Percentiles rank a stretch among this genome's conserved stretches.
Evolutionary conservation across 2,797 vertebrate species (phyloP).

Genomic region (Enteromius radiatus): DNA sequence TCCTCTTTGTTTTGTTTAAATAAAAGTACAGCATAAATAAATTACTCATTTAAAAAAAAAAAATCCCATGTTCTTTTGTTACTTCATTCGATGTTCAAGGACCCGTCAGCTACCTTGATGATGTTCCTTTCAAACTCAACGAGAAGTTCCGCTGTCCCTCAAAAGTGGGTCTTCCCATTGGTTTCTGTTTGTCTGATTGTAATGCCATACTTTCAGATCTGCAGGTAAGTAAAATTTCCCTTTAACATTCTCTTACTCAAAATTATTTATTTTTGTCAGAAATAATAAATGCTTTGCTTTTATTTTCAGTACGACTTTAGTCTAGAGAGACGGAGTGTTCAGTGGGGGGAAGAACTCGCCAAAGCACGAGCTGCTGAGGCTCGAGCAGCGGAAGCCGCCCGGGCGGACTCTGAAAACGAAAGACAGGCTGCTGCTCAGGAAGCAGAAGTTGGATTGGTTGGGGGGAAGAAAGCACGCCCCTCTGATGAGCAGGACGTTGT

Average conservation of each 20-base stretch:
- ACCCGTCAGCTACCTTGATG: slow-evolving; percentile 96
- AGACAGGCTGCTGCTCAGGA: slow-evolving; percentile 72
- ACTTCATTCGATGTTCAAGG: slow-evolving; percentile 70
- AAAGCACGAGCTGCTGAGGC: slow-evolving; percentile 84
- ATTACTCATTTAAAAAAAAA: neutral
- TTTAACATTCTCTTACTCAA: neutral
- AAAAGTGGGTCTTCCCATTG: slow-evolving; percentile 94
- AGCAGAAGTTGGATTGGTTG: slow-evolving; percentile 59
- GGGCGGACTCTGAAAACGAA: slow-evolving; percentile 74
- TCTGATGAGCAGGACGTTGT: slow-evolving; percentile 74
- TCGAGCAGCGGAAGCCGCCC: slow-evolving; percentile 78
- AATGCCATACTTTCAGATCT: slow-evolving; percentile 80
- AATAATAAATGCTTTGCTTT: neutral
- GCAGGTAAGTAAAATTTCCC: slow-evolving; percentile 79
- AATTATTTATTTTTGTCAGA: neutral
- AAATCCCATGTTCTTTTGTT: neutral
- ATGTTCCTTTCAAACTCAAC: slow-evolving; percentile 97
- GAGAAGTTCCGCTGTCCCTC: slow-evolving; percentile 93
- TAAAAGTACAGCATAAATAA: neutral
- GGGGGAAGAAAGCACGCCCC: slow-evolving; percentile 65
- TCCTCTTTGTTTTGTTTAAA: neutral
- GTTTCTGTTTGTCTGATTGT: slow-evolving; percentile 88
- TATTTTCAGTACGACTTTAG: slow-evolving; percentile 92
- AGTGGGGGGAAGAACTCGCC: slow-evolving; percentile 88
- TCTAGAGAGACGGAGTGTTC: slow-evolving; percentile 87